Evolutionary conservation across 2,797 vertebrate species (phyloP), one percentile per base, ranked within the genome.

Genomic region (Rhinichthys osculus): DNA sequence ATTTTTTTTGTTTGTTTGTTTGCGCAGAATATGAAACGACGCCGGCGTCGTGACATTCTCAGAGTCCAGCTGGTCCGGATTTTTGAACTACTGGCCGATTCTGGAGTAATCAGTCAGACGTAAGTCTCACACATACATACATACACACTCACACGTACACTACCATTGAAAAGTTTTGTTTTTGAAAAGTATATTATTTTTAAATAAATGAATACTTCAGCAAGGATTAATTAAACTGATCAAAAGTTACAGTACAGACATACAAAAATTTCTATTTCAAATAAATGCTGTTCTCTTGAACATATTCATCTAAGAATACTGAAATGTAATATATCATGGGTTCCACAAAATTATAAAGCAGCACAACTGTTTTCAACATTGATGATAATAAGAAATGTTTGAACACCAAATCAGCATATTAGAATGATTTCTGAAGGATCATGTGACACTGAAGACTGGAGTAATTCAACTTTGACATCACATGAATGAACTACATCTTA

Each of bases 61-160:
- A 96, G 98, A 92, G 98, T 99, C 91, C 98, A 99, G 72, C 97
- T 99, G 94, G 98, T 99, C 92, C 96, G 98, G 92, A 99, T 99
- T 94, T 99, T 99, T 95, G 98, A 99, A 92, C 96, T 99, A 91
- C 93, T 99, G 93, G 98, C 98, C 87, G 98, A 99, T 95, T 98
- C 97, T 92, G 98, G 98, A 84, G 97, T 99, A 95, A 94, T 99
- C 93, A 99, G 98, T 96, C 98, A 99, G 94, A 97, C 96, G 98
- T 99, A 90, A 52, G 96, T 93, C 30, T 3, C 30, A 17, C 71
- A 74, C 23, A 50, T n/a, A n/a, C 4, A n/a, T 3, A 42, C n/a
- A 52, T 21, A n/a, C 16, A 30, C 5, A 14, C 44, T 4, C 27
- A 35, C 50, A 14, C 23, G 7, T n/a, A 35, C 17, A 76, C 27